Percentiles rank a stretch among this genome's conserved stretches.
Conservation (phyloP, 2,888 invertebrate species). For the Thymelicus acteon region DNA sequence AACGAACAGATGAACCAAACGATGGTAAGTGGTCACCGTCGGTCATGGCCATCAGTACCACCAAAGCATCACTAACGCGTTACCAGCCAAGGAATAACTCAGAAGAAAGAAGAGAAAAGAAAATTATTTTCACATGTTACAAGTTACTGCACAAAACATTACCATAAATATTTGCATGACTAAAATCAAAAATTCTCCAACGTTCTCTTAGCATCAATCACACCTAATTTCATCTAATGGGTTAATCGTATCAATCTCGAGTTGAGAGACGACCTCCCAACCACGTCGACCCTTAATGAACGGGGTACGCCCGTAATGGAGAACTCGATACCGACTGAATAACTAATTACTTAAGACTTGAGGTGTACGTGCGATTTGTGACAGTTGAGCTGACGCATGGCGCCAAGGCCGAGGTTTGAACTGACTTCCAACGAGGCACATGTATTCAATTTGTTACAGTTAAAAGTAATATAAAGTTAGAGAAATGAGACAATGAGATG, state of each 20-base stretch:
- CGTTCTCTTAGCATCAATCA: constrained; percentile 15
- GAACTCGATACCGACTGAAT: constrained; percentile 9
- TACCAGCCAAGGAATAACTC: no score
- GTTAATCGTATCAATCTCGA: constrained; percentile 18
- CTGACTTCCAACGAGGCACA: neutral
- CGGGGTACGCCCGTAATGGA: constrained; percentile 2
- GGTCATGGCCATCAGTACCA: no score
- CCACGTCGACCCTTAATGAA: constrained; percentile 14
- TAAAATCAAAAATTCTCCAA: neutral
- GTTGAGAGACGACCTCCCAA: constrained; percentile 18
- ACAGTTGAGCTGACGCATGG: neutral
- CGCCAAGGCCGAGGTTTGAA: neutral
- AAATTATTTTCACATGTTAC: no score
- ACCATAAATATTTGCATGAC: no score
- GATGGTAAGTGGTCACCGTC: no score
- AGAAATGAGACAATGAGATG: no score
- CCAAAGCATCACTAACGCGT: no score
- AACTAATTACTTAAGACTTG: constrained; percentile 2
- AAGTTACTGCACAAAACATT: no score
- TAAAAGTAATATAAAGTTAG: no score
- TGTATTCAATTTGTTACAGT: neutral
- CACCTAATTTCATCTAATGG: constrained; percentile 13
- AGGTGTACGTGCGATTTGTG: neutral
- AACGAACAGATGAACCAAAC: no score
- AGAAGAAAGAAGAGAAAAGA: no score